These are phyloP conservation scores for Delphinapterus leucas DNA, from an alignment of 2,113 vertebrate genomes.

Conservation along the genomic window DNA sequence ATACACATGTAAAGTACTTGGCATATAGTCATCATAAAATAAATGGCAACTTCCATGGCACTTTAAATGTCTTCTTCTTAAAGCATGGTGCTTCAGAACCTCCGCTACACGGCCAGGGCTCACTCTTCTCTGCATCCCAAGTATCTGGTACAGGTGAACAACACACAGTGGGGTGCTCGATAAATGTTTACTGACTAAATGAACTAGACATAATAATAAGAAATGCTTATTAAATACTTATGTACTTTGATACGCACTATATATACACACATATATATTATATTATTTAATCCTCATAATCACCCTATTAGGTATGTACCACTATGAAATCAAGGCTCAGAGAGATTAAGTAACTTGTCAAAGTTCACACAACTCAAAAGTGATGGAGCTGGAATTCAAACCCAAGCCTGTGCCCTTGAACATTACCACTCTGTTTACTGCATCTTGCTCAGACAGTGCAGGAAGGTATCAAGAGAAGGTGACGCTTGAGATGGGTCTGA, in stretches of 20 bases:
- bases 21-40: background rate
- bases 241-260: background rate
- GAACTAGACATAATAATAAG: background rate
- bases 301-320: background rate
- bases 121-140: background rate
- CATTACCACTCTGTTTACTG: background rate
- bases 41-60: background rate
- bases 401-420: background rate
- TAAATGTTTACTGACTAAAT: background rate
- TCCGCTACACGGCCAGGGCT: background rate
- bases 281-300: background rate
- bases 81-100: background rate
- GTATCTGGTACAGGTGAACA: background rate
- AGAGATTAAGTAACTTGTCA: background rate
- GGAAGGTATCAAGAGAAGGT: background rate
- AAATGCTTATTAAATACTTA: background rate
- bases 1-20: background rate
- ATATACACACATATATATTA: background rate
- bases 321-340: slow-evolving; percentile 4
- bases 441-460: background rate
- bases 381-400: background rate
- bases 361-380: background rate
- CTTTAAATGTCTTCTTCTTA: background rate
- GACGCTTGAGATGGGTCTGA: background rate
- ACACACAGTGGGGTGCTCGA: background rate